A percentile compares a stretch with the other conserved stretches of the same genome.
These are phyloP conservation scores for Alectura lathami DNA, from an alignment of 2,113 vertebrate species.

Conservation along the genomic window DNA sequence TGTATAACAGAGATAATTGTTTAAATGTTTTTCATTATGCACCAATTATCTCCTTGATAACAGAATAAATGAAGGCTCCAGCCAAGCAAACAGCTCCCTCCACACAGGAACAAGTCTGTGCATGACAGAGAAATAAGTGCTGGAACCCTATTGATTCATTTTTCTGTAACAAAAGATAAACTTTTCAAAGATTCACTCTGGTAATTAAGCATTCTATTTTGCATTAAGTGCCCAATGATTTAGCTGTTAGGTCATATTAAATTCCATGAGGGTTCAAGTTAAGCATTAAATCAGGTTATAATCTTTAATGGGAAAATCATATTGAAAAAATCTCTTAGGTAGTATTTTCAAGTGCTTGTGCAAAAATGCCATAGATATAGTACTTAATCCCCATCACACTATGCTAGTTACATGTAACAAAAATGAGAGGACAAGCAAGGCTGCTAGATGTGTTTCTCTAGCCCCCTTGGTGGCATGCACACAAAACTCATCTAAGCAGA, in stretches of 20 bases:
- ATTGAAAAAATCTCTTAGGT: background rate
- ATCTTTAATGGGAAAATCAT: background rate
- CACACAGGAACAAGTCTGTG: background rate
- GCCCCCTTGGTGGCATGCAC: accelerated
- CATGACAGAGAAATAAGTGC: background rate
- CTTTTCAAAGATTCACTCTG: background rate
- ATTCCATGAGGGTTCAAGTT: background rate
- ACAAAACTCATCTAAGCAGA: background rate
- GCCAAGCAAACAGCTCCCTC: background rate
- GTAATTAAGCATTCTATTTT: slow-evolving; percentile 3
- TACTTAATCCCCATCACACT: background rate
- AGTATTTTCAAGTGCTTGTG: background rate
- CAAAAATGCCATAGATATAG: background rate
- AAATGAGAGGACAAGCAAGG: background rate
- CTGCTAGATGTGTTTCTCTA: background rate
- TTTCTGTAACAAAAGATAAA: slow-evolving; percentile 19
- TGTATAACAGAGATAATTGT: background rate
- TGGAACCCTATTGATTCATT: slow-evolving; percentile 1
- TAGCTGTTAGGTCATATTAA: background rate
- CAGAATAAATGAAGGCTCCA: background rate
- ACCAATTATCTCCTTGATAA: slow-evolving; percentile 9
- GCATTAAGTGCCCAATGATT: background rate
- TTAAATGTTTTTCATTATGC: slow-evolving; percentile 15
- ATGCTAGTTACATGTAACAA: background rate
- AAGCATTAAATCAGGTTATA: slow-evolving; percentile 12